phyloP scores from a whole-genome alignment of 2,888 invertebrate genomes.

The Meiosimyza decipiens region DNA sequence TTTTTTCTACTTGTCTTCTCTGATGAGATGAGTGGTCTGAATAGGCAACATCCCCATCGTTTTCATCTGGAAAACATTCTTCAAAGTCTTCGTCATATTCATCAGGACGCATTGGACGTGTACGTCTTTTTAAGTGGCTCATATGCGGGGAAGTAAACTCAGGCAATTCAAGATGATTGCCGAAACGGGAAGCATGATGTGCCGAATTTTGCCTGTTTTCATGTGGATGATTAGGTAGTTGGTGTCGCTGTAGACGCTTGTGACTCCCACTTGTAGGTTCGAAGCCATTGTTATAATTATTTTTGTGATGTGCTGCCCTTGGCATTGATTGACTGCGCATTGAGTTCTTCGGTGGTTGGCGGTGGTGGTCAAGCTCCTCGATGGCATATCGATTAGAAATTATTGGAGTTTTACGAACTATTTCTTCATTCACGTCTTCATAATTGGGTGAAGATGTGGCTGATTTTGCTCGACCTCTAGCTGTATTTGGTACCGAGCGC shows the following conservation, averaged over 20 bases:
- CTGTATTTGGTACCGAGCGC: slow-evolving; percentile 51
- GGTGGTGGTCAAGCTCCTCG: slow-evolving; percentile 63
- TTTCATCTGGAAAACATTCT: slow-evolving; percentile 49
- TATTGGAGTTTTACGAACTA: slow-evolving; percentile 71
- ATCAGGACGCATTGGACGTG: slow-evolving; percentile 54
- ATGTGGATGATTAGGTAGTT: slow-evolving; percentile 43
- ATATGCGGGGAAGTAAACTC: slow-evolving; percentile 48
- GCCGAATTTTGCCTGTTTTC: slow-evolving; percentile 51
- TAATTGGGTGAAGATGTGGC: slow-evolving; percentile 55
- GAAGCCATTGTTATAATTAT: slow-evolving; percentile 30
- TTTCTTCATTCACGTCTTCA: slow-evolving; percentile 60
- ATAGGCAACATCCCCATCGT: slow-evolving; percentile 42
- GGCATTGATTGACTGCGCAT: slow-evolving; percentile 64
- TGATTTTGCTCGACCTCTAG: slow-evolving; percentile 58
- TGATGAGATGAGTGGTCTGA: slow-evolving; percentile 42
- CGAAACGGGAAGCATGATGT: slow-evolving; percentile 54
- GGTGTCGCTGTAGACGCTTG: slow-evolving; percentile 25
- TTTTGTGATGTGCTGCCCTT: slow-evolving; percentile 54
- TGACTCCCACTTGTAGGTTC: slow-evolving; percentile 37
- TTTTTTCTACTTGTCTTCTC: slow-evolving; percentile 28
- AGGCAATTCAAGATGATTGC: slow-evolving; percentile 61
- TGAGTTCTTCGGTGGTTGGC: slow-evolving; percentile 42
- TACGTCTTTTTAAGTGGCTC: slow-evolving; percentile 46
- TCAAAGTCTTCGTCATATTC: slow-evolving; percentile 62
- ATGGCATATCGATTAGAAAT: slow-evolving; percentile 79